Evolutionary conservation across 2,888 invertebrate species (phyloP), one percentile per base, ranked within the genome.

Genomic region (Aphodius sticticus): DNA sequence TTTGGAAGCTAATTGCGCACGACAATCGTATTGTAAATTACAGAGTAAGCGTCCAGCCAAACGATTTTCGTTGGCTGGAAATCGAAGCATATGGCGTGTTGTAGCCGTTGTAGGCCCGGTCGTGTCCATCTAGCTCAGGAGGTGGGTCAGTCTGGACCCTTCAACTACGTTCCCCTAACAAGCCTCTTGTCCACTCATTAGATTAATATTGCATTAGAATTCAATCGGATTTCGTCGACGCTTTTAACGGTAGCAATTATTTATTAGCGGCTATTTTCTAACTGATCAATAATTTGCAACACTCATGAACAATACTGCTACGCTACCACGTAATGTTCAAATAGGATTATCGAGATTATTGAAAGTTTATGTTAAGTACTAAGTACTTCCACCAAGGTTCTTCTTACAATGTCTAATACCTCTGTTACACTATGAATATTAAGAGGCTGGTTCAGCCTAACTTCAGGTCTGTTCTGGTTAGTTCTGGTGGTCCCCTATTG

Each of bases 11-110:
- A 84, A 84, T 85, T 85, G 84, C 84, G 81, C 79, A 83, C 83
- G 81, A 82, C 83, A 84, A 84, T 85, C 84, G 83, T 82, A 83
- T 84, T 84, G 85, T 84, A 85, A 84, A 85, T 84, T 85, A 84
- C 83, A 84, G 84, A 53, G 53, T 53, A 53, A 53, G 53, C 53
- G 53, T 53, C 12, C 53, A 53, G 3, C 53, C 53, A 53, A 53
- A 53, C 53, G 53, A 53, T 53, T 53, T 53, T 5, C 1, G 53
- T 53, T 53, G 53, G 53, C 0, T 53, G 9, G 53, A 53, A 53
- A 53, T 53, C 53, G 53, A 53, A 12, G 53, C 53, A 53, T 53
- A 53, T 53, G 53, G 53, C 53, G 53, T 53, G 26, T 26, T 26
- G 26, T 26, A 26, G 26, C 26, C 26, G 26, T n/a, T 53, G 7